Percentiles rank a stretch among this genome's conserved stretches.
Evolutionary conservation across 2,113 vertebrate species (phyloP).

Genomic region (Eulacestoma nigropectus): DNA sequence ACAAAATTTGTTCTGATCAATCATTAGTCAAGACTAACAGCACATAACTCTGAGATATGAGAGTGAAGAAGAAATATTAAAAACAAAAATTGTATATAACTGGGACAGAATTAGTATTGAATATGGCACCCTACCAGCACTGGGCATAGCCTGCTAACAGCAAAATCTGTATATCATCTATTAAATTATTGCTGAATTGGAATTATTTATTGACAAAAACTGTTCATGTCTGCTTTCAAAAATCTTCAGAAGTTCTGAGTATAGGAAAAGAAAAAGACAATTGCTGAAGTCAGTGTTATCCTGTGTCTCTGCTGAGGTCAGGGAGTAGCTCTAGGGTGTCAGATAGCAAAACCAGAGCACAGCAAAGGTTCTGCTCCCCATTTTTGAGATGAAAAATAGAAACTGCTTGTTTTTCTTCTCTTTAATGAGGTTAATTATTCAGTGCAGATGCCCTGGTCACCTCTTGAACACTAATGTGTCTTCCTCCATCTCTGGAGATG

Average conservation of each 20-base stretch:
- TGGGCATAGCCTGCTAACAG: not conserved
- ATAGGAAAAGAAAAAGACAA: not conserved
- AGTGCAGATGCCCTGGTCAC: not conserved
- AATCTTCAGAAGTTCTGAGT: not conserved
- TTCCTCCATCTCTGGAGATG: not conserved
- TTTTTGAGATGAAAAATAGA: slow-evolving; percentile 1
- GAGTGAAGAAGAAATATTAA: not conserved
- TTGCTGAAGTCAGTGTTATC: not conserved
- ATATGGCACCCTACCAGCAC: not conserved
- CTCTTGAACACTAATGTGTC: not conserved
- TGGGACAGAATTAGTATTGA: not conserved
- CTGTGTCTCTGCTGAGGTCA: not conserved
- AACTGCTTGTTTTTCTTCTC: not conserved
- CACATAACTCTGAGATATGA: not conserved
- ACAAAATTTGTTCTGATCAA: not conserved
- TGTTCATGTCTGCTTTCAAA: not conserved
- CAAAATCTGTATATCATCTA: not conserved
- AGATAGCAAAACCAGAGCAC: not conserved
- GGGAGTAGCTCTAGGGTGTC: not conserved
- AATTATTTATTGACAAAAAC: not conserved
- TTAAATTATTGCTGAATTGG: not conserved
- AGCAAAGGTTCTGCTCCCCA: not conserved
- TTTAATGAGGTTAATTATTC: not conserved
- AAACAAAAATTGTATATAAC: not conserved
- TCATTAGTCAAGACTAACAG: not conserved